phyloP scores from a whole-genome alignment of 2,797 vertebrate genomes.

The Gallinago nigripennis region DNA sequence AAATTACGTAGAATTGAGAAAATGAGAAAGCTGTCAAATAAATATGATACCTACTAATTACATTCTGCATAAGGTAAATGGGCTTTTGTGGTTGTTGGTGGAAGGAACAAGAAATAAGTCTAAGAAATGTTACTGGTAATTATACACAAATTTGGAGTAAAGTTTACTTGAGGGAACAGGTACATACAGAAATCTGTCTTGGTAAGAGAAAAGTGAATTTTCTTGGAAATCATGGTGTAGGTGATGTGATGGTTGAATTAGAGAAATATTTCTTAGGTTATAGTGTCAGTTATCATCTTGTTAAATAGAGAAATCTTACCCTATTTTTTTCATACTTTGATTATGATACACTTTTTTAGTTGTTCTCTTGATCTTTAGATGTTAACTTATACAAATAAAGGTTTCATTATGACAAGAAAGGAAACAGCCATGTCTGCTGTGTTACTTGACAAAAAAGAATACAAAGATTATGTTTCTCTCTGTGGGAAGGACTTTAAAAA shows the following conservation, averaged over 20 bases:
- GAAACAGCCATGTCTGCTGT: not conserved
- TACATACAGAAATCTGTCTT: not conserved
- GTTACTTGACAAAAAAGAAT: not conserved
- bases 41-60: conserved; percentile 78
- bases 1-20: conserved; percentile 78
- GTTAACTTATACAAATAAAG: not conserved
- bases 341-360: not conserved
- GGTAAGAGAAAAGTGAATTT: not conserved
- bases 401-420: not conserved
- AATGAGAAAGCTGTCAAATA: conserved; percentile 81
- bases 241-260: not conserved
- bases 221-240: not conserved
- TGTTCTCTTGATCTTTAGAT: not conserved
- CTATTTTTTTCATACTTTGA: not conserved
- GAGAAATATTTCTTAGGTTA: not conserved
- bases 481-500: not conserved
- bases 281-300: not conserved
- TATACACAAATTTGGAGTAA: not conserved
- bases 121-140: not conserved
- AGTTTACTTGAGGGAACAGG: not conserved
- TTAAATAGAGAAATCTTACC: not conserved
- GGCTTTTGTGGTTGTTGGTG: conserved; percentile 66
- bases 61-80: conserved; percentile 77
- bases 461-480: not conserved
- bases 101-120: conserved; percentile 15